Evolutionary conservation across 2,113 vertebrate genomes (phyloP).

Genomic region (Lynx canadensis): DNA sequence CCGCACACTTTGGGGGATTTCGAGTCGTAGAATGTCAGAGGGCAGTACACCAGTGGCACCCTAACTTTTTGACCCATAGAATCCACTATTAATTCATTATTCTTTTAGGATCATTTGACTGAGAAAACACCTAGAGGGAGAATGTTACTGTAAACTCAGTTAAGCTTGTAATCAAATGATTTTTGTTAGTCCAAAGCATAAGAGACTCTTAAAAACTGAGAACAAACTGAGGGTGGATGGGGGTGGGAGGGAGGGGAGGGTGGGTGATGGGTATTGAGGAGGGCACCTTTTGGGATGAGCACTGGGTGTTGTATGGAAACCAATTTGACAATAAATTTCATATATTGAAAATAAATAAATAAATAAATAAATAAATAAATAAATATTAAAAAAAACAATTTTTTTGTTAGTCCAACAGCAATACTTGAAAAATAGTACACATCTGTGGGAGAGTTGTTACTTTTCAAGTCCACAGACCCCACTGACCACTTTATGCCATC

Average conservation of each 20-base stretch:
- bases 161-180: not conserved
- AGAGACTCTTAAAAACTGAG: too few species aligned
- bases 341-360: too few species aligned
- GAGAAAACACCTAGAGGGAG: not conserved
- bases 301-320: too few species aligned
- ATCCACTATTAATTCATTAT: not conserved
- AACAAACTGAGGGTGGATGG: too few species aligned
- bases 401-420: not conserved
- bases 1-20: not conserved
- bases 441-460: not conserved
- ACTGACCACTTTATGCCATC: not conserved
- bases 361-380: too few species aligned
- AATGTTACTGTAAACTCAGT: not conserved
- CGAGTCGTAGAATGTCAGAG: not conserved
- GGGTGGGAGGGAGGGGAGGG: too few species aligned
- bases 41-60: not conserved
- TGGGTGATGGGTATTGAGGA: too few species aligned
- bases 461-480: not conserved
- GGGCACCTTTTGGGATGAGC: too few species aligned
- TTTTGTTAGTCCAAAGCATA: not conserved
- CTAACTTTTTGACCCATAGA: not conserved
- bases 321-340: too few species aligned
- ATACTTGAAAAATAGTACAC: not conserved
- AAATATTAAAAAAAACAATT: not conserved
- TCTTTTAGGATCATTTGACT: not conserved